Evolutionary conservation across 1,140 invertebrate species (phyloP).

Genomic region (Cataglyphis hispanica): DNA sequence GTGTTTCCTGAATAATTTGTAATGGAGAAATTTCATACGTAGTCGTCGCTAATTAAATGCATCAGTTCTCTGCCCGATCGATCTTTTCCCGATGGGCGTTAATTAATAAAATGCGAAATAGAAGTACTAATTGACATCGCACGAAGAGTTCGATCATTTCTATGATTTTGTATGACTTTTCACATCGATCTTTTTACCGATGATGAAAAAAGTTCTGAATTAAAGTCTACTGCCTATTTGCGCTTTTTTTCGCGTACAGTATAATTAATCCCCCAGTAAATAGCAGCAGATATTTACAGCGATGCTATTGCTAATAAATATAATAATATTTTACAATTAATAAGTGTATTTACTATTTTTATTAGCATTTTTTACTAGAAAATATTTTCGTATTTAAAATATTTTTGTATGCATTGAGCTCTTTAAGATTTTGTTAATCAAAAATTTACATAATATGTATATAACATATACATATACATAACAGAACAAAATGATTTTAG

Average conservation of each 20-base stretch:
- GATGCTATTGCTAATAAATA: not conserved
- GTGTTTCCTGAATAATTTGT: constrained; percentile 25
- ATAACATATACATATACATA: no score
- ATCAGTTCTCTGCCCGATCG: not conserved
- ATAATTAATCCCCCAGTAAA: not conserved
- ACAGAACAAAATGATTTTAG: no score
- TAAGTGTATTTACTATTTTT: not conserved
- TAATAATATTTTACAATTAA: not conserved
- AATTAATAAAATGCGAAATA: constrained; percentile 38
- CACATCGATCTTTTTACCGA: not conserved
- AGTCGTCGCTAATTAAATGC: constrained; percentile 46
- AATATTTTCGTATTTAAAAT: not conserved
- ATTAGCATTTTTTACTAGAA: not conserved
- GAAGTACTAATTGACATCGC: constrained; percentile 25
- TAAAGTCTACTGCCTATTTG: not conserved
- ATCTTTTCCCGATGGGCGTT: constrained; percentile 31
- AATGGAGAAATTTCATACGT: not conserved
- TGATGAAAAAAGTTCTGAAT: not conserved
- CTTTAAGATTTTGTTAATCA: not conserved
- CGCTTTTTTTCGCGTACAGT: not conserved
- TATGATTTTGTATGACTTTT: constrained; percentile 17
- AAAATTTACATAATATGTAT: constrained; percentile 36
- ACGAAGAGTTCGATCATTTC: constrained; percentile 15
- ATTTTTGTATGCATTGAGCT: not conserved
- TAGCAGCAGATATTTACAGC: not conserved